A percentile compares a stretch with the other conserved stretches of the same genome.
Conservation (phyloP, 2,888 invertebrate genomes). For the Eristalinus sepulchralis region DNA sequence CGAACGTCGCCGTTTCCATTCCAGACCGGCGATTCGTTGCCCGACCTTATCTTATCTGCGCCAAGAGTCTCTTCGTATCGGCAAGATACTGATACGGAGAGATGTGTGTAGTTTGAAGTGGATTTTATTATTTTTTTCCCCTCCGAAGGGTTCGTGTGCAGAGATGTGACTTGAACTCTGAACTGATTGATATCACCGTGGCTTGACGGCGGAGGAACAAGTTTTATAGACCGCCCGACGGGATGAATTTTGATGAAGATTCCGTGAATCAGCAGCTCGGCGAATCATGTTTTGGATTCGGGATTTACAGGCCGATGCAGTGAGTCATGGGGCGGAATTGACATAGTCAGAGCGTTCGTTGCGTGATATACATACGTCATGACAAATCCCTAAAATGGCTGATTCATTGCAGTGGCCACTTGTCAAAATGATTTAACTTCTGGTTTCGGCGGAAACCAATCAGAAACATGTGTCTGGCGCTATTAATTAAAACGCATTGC, state of each 20-base stretch:
- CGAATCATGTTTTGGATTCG: background rate
- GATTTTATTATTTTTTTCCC: background rate
- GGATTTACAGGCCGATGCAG: background rate
- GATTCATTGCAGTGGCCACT: background rate
- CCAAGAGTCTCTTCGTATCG: background rate
- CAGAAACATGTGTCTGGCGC: background rate
- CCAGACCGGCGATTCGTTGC: background rate
- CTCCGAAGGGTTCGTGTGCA: background rate
- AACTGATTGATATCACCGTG: background rate
- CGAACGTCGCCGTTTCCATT: slow-evolving; percentile 3
- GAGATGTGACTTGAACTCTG: background rate
- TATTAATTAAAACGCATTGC: background rate
- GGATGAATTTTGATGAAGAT: background rate
- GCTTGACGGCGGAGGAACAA: background rate
- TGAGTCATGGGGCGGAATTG: background rate
- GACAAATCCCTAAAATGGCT: background rate
- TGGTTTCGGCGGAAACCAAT: background rate
- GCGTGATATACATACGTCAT: background rate
- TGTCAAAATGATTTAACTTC: background rate
- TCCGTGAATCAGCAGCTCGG: background rate
- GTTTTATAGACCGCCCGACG: background rate
- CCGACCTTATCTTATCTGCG: slow-evolving; percentile 33
- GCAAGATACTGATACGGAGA: background rate
- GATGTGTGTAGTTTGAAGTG: background rate
- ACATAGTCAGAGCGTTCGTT: background rate